Percentiles rank a stretch among this genome's conserved stretches.
Conservation (phyloP, 2,113 vertebrate genomes). For the Pimephales promelas region DNA sequence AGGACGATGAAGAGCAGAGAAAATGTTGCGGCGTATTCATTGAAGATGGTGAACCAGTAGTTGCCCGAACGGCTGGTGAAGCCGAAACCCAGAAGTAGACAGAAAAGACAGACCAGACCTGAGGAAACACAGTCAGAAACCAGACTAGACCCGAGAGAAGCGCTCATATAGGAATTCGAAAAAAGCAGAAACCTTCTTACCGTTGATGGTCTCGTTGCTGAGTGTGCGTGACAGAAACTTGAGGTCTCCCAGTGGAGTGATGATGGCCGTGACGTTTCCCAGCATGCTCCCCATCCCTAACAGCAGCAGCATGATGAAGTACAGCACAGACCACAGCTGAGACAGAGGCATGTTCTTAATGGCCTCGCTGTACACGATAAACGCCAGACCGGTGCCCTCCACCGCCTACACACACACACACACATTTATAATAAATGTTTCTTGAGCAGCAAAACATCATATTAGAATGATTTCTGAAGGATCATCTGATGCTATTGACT, state of each 20-base stretch:
- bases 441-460: too few relatives aligned
- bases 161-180: not conserved
- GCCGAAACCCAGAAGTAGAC: constrained; percentile 80
- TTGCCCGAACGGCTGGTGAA: constrained; percentile 89
- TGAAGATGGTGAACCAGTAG: constrained; percentile 96
- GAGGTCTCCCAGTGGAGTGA: constrained; percentile 87
- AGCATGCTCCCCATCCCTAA: constrained; percentile 95
- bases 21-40: constrained; percentile 87
- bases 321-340: constrained; percentile 92
- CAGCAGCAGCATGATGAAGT: constrained; percentile 90
- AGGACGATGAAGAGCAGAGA: constrained; percentile 90
- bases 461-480: too few relatives aligned
- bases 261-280: constrained; percentile 87
- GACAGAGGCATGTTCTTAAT: constrained; percentile 92
- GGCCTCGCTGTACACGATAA: constrained; percentile 93
- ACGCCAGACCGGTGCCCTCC: constrained; percentile 89
- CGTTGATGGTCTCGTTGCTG: constrained; percentile 82
- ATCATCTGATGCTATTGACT: too few relatives aligned
- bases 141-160: not conserved
- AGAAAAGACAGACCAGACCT: constrained; percentile 86
- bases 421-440: too few relatives aligned
- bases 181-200: constrained; percentile 67
- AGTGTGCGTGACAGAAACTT: constrained; percentile 68
- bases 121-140: constrained; percentile 15
- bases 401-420: constrained; percentile 79